phyloP scores from a whole-genome alignment of 23 tunicate genomes.

The Styela plicata region DNA sequence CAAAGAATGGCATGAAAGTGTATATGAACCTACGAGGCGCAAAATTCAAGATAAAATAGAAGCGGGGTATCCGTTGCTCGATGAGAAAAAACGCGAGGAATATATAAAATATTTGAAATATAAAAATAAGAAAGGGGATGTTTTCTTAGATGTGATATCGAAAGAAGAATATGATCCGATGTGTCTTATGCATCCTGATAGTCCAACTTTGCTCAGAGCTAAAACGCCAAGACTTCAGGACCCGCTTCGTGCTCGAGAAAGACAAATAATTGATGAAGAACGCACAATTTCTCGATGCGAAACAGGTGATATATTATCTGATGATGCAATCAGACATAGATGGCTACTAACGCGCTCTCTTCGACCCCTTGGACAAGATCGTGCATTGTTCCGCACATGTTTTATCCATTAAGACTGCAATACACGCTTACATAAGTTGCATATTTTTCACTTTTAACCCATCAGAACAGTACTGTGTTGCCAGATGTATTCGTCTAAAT shows the following conservation, averaged over 20 bases:
- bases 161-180: conserved; percentile 64
- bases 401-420: too few relatives aligned
- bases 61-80: conserved; percentile 31
- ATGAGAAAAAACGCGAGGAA: conserved; percentile 43
- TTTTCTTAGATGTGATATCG: conserved; percentile 58
- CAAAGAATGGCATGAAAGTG: conserved; percentile 73
- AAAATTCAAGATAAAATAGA: conserved; percentile 47
- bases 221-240: conserved; percentile 41
- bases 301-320: conserved; percentile 46
- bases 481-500: too few relatives aligned
- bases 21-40: conserved; percentile 57
- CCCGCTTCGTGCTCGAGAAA: conserved; percentile 51
- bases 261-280: conserved; percentile 58
- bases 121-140: conserved; percentile 61
- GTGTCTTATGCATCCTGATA: conserved; percentile 21
- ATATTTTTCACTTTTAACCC: too few relatives aligned
- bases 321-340: conserved; percentile 28
- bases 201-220: conserved; percentile 30
- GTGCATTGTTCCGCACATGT: too few relatives aligned
- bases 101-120: conserved; percentile 44
- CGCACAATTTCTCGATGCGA: conserved; percentile 51
- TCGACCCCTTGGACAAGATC: conserved; percentile 63
- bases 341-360: conserved; percentile 56
- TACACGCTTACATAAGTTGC: too few relatives aligned
- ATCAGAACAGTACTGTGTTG: too few relatives aligned